These are phyloP conservation scores for Drosophila triauraria DNA, from an alignment of 1,140 invertebrate species.

Conservation along the genomic window DNA sequence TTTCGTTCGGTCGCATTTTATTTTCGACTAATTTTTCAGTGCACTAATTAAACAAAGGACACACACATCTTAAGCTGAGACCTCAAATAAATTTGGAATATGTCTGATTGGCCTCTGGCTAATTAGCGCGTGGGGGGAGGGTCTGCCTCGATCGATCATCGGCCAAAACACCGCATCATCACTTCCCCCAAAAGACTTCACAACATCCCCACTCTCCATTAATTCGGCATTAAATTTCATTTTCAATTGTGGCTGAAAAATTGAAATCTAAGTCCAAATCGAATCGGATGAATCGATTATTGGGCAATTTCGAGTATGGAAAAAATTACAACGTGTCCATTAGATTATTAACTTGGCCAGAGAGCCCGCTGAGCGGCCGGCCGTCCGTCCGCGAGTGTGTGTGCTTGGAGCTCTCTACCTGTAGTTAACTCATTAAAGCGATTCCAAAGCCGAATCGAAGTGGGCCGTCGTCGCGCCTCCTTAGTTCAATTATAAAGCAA, in stretches of 20 bases:
- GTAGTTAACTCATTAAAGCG: slow-evolving; percentile 68
- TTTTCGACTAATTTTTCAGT: slow-evolving; percentile 73
- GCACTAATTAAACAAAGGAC: slow-evolving; percentile 82
- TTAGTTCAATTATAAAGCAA: slow-evolving; percentile 83
- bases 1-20: slow-evolving; percentile 23
- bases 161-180: slow-evolving; percentile 55
- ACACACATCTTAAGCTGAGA: slow-evolving; percentile 65
- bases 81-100: slow-evolving; percentile 73
- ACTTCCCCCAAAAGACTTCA: slow-evolving; percentile 41
- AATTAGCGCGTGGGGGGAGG: slow-evolving; percentile 67
- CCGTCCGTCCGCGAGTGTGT: slow-evolving; percentile 22
- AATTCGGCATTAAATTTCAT: slow-evolving; percentile 74
- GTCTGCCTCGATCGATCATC: slow-evolving; percentile 59
- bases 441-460: slow-evolving; percentile 34
- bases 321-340: slow-evolving; percentile 78
- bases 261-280: slow-evolving; percentile 62
- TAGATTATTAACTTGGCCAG: slow-evolving; percentile 79
- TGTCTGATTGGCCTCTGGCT: slow-evolving; percentile 43
- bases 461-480: slow-evolving; percentile 60
- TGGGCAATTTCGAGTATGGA: slow-evolving; percentile 62
- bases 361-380: slow-evolving; percentile 64
- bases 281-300: slow-evolving; percentile 70
- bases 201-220: slow-evolving; percentile 46
- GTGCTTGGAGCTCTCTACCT: slow-evolving; percentile 8
- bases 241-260: slow-evolving; percentile 71